Conservation (phyloP, 2,888 invertebrate genomes). For the Pseudanteris insignis region DNA sequence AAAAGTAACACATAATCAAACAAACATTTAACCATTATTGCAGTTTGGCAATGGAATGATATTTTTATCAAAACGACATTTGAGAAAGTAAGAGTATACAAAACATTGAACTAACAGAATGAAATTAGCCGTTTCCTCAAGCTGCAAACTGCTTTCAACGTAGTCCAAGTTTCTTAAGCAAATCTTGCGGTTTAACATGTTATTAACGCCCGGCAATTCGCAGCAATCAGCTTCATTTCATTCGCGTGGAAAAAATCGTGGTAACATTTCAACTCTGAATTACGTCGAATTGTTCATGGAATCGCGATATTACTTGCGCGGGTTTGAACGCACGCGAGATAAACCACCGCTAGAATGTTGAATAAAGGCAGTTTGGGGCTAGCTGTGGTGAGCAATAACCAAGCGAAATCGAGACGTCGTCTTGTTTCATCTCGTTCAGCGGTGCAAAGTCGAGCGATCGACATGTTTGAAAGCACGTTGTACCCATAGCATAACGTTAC, state of each 20-base stretch:
- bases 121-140: no score
- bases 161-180: no score
- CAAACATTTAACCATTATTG: no score
- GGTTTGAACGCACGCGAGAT: conserved; percentile 57
- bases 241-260: conserved; percentile 23
- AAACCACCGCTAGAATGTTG: conserved; percentile 61
- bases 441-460: conserved; percentile 43
- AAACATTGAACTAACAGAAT: no score
- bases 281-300: conserved; percentile 18
- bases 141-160: no score
- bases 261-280: conserved; percentile 20
- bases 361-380: conserved; percentile 59
- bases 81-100: no score
- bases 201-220: conserved; percentile 8
- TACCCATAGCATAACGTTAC: conserved; percentile 29
- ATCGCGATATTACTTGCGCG: conserved; percentile 47
- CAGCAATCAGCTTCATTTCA: conserved; percentile 23
- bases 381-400: conserved; percentile 47
- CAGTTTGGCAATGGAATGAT: no score
- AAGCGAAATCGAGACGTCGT: conserved; percentile 25
- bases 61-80: no score
- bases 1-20: no score
- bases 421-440: conserved; percentile 28
- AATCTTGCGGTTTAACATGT: conserved; percentile 15
- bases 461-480: conserved; percentile 40